These are phyloP conservation scores for Pseudomyrmex concolor DNA, from an alignment of 1,140 invertebrate genomes.

Conservation along the genomic window DNA sequence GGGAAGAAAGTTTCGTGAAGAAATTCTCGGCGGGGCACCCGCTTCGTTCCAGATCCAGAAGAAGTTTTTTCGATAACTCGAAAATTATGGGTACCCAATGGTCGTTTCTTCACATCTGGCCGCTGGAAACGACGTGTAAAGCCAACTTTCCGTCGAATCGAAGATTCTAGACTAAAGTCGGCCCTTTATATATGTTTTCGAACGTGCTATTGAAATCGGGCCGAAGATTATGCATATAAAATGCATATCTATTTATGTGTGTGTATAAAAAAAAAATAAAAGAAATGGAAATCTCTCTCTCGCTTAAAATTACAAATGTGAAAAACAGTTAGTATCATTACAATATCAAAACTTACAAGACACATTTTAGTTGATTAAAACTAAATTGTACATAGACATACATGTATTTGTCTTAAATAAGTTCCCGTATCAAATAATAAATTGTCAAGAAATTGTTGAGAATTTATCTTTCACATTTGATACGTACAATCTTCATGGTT, in stretches of 20 bases:
- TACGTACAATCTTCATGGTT: constrained; percentile 36
- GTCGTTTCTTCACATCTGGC: constrained; percentile 56
- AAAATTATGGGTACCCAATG: constrained; percentile 56
- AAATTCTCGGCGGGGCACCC: constrained; percentile 50
- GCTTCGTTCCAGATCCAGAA: constrained; percentile 23
- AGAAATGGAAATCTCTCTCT: neutral
- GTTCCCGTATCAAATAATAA: neutral
- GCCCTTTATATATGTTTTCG: constrained; percentile 27
- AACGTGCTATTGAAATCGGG: constrained; percentile 15
- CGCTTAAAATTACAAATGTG: no score
- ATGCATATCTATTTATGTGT: constrained; percentile 2
- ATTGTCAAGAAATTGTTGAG: neutral
- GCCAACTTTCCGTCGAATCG: constrained; percentile 44
- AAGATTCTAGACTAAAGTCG: constrained; percentile 40
- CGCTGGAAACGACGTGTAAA: constrained; percentile 54
- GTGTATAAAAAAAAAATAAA: neutral
- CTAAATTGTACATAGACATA: no score
- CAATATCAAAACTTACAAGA: no score
- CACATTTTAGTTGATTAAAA: no score
- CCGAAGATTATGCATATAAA: constrained; percentile 4
- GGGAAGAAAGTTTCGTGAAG: constrained; percentile 45
- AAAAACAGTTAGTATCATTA: no score
- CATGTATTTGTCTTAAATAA: neutral
- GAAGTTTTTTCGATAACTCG: constrained; percentile 59
- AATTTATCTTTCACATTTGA: constrained; percentile 19